A percentile compares a stretch with the other conserved stretches of the same genome.
phyloP scores from a whole-genome alignment of 1,140 invertebrate genomes.

The Acromyrmex charruanus region DNA sequence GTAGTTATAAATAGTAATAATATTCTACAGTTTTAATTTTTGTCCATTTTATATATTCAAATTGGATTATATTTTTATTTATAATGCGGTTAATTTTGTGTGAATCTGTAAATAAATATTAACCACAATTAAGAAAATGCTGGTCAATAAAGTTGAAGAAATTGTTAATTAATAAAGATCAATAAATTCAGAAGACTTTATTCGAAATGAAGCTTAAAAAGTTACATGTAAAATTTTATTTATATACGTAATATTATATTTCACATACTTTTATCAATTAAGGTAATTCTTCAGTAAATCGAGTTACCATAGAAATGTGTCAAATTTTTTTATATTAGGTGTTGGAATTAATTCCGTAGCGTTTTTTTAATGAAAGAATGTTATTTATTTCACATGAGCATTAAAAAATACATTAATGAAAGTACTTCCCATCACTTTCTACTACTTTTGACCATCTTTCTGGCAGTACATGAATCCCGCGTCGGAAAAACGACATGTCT shows the following conservation, averaged over 20 bases:
- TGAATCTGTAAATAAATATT: constrained; percentile 28
- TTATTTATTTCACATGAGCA: too few species aligned
- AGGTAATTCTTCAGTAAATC: too few species aligned
- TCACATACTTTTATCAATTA: background rate
- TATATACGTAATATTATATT: background rate
- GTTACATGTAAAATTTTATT: background rate
- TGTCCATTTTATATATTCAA: background rate
- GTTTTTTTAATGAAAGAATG: too few species aligned
- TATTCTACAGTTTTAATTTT: background rate
- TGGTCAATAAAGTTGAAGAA: constrained; percentile 11
- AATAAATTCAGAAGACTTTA: background rate
- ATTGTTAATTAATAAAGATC: too few species aligned
- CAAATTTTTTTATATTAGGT: too few species aligned
- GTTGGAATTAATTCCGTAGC: too few species aligned
- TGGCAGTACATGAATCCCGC: too few species aligned
- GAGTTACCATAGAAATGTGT: too few species aligned
- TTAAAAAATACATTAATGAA: too few species aligned
- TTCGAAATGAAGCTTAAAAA: background rate
- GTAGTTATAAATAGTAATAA: constrained; percentile 20
- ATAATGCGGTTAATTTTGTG: constrained; percentile 11
- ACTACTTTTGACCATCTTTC: too few species aligned
- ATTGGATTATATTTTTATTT: constrained; percentile 1
- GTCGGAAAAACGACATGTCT: too few species aligned
- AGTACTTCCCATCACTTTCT: too few species aligned
- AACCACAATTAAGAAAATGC: constrained; percentile 37